Conservation (phyloP, 1,140 invertebrate species). For the Reticulitermes speratus region DNA sequence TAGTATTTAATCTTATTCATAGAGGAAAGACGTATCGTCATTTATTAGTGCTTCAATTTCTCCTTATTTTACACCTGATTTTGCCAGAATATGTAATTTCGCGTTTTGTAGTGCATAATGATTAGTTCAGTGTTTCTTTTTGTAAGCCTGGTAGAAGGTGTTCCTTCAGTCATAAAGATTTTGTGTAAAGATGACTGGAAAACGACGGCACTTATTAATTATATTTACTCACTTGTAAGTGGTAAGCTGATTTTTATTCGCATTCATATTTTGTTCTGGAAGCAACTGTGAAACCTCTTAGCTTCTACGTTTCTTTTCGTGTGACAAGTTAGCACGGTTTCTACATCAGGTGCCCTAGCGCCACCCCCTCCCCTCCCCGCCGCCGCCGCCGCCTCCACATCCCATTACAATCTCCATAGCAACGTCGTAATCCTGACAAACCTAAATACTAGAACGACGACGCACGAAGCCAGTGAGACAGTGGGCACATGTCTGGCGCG, state of each 20-base stretch:
- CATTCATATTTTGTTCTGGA: no score
- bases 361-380: not conserved
- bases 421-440: not conserved
- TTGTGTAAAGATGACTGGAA: not conserved
- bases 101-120: not conserved
- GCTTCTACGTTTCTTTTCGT: not conserved
- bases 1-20: not conserved
- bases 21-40: not conserved
- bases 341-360: not conserved
- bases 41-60: not conserved
- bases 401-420: not conserved
- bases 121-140: not conserved
- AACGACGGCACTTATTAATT: not conserved
- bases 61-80: not conserved
- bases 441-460: not conserved
- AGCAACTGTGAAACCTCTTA: no score
- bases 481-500: not conserved
- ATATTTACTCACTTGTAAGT: no score
- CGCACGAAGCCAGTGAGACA: not conserved
- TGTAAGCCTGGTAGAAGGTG: not conserved
- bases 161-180: not conserved
- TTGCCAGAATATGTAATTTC: not conserved
- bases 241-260: no score
- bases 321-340: not conserved
- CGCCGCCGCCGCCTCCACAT: not conserved